Base-by-base conservation (phyloP, 1,140 invertebrate species). In the Procambarus virginalis region DNA sequence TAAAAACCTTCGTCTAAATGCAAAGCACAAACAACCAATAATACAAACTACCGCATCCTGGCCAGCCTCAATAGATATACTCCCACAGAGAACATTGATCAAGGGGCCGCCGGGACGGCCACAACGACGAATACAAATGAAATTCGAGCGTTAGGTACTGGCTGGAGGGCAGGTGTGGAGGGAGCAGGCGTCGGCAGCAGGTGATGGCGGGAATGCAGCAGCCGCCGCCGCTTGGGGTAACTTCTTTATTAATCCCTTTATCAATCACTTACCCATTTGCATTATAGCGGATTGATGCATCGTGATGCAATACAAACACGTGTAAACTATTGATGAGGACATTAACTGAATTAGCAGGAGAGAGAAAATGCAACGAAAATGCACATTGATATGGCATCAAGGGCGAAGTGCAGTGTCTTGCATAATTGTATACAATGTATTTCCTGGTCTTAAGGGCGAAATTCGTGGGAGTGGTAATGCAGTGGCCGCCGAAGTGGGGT, bases 401-500 rank as follows among this genome's bases (percentile, higher is more conserved):
- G 4, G 9, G 20, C 20, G 17, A 17, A 20, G 60, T 64, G 60
- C 60, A 64, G 60, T 64, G 60, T 20, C 60, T 64, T 64, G 6
- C 60, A 64, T 64, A 64, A 77, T 77, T 77, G 48, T 0, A 12
- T 77, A 77, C 75, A 77, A 22, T 77, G 75, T 77, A 46, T 45
- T 77, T 34, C n/a, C 12, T 75, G 75, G 48, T 77, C 12, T 34
- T 77, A 77, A 77, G 48, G 48, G 20, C 17, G 75, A 9, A 77
- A 49, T 22, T 77, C 34, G 75, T 77, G 75, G 75, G 10, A 6
- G 12, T 77, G 75, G 75, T 60, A 20, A 22, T 81, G 51, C 17
- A 81, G 46, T 78, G 12, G 45, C 4, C 9, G n/a, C 48, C n/a
- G 45, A 22, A 81, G n/a, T 2, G 60, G 48, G 4, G 6, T 6